Base-by-base conservation (phyloP, 2,888 invertebrate species). In the Melanostoma scalare region DNA sequence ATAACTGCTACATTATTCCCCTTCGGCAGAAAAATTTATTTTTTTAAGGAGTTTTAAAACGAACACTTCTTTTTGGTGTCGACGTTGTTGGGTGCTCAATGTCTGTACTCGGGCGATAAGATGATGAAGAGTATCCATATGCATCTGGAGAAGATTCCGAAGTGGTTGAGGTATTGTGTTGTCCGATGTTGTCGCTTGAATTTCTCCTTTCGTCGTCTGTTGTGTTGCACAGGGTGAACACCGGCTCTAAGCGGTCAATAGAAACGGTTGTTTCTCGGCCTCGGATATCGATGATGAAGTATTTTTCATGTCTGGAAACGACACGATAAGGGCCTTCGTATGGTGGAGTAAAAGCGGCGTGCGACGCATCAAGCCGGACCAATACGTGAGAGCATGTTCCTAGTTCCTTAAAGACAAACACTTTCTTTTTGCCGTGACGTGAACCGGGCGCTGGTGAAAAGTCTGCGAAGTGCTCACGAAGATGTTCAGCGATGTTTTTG, bases 91-190 rank as follows among this genome's bases (percentile, higher is more conserved):
- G 46, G 20, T 20, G 20, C 20, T 20, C 20, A 20, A 31, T 3
- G 31, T 50, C 50, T 30, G 31, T 50, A n/a, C 40, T 35, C 20
- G 40, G 56, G 3, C 56, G 56, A 30, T 20, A 56, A 8, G 38
- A 56, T 56, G 56, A 40, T 40, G 56, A 40, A 38, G 36, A 20
- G 20, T 56, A 56, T 20, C 56, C 56, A 40, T 10, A 36, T 40
- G n/a, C 38, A 6, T 9, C 6, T 5, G 36, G 56, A 2, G 56
- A 56, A 6, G 56, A 6, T 10, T 56, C 56, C 8, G 20, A 30
- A 20, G 20, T 56, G 36, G 56, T 10, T 40, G 36, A 36, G 40
- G 20, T 31, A 6, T 3, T 6, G 5, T 8, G 6, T 50, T 50
- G 3, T 4, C 8, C 31, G 30, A n/a, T 50, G 31, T 50, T 50